These are phyloP conservation scores for Eudorcas thomsonii DNA, from an alignment of 2,113 vertebrate genomes.

Conservation along the genomic window DNA sequence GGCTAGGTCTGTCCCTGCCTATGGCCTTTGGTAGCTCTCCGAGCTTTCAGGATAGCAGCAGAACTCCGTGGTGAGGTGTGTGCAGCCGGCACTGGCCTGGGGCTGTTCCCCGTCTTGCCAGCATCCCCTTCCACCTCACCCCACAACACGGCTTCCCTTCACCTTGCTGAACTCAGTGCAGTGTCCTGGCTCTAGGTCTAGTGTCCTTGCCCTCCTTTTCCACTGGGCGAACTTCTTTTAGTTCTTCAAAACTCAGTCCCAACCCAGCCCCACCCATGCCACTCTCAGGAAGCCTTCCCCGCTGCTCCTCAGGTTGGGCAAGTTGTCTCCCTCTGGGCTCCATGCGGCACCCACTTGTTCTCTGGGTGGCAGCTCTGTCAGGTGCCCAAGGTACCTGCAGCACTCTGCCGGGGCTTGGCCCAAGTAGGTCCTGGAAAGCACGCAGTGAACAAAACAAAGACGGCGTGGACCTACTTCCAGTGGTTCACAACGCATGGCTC, in stretches of 20 bases:
- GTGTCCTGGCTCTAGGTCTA: background rate
- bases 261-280: background rate
- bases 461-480: background rate
- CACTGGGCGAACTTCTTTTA: background rate
- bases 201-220: background rate
- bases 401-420: background rate
- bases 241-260: background rate
- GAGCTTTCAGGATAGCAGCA: background rate
- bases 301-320: background rate
- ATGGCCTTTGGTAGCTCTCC: background rate
- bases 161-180: background rate
- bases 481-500: background rate
- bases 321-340: background rate
- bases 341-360: background rate
- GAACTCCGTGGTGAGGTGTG: rapidly evolving
- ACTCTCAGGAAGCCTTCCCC: background rate
- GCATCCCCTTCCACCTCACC: background rate
- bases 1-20: background rate
- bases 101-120: background rate
- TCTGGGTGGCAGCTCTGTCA: background rate
- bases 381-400: background rate
- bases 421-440: background rate
- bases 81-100: background rate
- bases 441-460: background rate
- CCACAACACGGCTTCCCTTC: background rate